Conservation (phyloP, 2,888 invertebrate genomes). For the Cerastoderma edule region DNA sequence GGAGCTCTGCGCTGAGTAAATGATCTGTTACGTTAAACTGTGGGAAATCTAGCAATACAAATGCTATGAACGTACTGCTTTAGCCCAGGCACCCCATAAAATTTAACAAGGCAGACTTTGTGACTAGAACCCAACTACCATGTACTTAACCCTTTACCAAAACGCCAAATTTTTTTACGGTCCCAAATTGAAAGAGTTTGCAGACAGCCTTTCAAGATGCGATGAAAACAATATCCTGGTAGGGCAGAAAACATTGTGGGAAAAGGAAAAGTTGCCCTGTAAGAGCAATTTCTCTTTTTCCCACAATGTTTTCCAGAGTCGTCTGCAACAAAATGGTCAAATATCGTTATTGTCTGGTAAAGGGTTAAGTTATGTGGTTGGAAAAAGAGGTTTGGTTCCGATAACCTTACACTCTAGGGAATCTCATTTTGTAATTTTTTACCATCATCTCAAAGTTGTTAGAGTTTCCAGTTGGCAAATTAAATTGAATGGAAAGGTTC, state of each 20-base stretch:
- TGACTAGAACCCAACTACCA: neutral
- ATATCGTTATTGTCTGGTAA: too few species aligned
- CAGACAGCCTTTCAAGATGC: neutral
- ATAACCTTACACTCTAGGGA: too few species aligned
- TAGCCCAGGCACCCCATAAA: constrained; percentile 17
- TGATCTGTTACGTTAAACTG: constrained; percentile 6
- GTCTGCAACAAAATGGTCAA: too few species aligned
- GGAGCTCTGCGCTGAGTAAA: too few species aligned
- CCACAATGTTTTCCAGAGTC: too few species aligned
- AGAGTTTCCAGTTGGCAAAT: too few species aligned
- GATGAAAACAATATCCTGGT: neutral
- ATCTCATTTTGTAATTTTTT: too few species aligned
- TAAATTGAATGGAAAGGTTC: too few species aligned
- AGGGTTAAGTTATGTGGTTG: too few species aligned
- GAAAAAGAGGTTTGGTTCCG: too few species aligned
- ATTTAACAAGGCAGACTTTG: constrained; percentile 24
- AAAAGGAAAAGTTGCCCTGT: neutral
- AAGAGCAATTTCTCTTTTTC: neutral
- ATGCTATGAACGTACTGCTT: constrained; percentile 3
- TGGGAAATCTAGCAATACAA: constrained; percentile 1
- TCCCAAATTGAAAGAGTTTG: neutral
- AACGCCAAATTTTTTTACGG: neutral
- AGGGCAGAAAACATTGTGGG: constrained; percentile 3
- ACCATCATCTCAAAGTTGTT: too few species aligned
- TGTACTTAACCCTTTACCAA: neutral